Percentiles rank a stretch among this genome's conserved stretches.
Evolutionary conservation across 1,140 invertebrate genomes (phyloP).

Genomic region (Trachymyrmex septentrionalis): DNA sequence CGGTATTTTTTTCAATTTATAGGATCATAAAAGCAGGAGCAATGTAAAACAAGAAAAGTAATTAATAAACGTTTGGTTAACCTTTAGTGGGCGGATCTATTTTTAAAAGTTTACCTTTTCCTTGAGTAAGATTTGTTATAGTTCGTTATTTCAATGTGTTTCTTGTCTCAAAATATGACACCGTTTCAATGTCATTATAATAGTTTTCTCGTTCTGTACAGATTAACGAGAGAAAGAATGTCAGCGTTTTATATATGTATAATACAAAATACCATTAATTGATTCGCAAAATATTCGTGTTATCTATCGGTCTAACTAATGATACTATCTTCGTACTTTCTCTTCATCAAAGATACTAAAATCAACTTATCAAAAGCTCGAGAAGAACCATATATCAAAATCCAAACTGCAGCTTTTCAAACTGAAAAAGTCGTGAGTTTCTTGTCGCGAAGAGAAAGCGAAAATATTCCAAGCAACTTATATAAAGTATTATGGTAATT

Average conservation of each 20-base stretch:
- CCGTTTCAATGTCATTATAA: no score
- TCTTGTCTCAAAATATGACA: no score
- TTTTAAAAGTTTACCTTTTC: no score
- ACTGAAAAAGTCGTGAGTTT: neutral
- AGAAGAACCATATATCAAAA: slow-evolving; percentile 13
- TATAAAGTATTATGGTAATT: neutral
- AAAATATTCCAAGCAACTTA: neutral
- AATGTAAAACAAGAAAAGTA: neutral
- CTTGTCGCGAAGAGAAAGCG: neutral
- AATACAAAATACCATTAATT: neutral
- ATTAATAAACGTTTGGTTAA: neutral
- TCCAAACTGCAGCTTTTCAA: neutral
- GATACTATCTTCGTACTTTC: neutral
- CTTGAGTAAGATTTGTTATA: no score
- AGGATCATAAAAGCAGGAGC: neutral
- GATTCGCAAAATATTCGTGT: neutral
- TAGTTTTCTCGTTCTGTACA: no score
- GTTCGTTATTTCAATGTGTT: no score
- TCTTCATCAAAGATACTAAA: neutral
- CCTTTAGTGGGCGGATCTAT: no score
- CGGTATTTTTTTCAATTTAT: neutral
- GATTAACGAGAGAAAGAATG: neutral
- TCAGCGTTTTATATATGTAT: neutral
- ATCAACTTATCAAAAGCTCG: slow-evolving; percentile 29
- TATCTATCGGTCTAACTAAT: neutral